Evolutionary conservation across 2,113 vertebrate species (phyloP).

Genomic region (Chinchilla lanigera): DNA sequence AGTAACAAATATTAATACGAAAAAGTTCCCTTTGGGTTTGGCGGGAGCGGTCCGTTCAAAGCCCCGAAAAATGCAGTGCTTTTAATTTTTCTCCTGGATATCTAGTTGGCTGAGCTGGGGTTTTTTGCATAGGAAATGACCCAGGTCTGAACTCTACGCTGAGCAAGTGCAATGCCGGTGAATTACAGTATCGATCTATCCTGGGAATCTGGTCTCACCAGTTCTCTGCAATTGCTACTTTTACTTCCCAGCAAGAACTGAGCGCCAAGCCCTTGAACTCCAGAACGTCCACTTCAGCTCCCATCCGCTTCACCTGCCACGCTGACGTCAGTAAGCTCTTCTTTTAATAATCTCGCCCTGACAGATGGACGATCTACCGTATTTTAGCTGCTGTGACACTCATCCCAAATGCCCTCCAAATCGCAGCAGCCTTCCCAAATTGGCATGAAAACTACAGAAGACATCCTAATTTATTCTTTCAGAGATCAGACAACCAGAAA

Average conservation of each 20-base stretch:
- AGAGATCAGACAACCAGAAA: neutral
- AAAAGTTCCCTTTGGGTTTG: neutral
- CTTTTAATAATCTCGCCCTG: conserved; percentile 15
- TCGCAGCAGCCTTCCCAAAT: neutral
- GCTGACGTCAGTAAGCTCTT: conserved; percentile 52
- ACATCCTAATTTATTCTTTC: neutral
- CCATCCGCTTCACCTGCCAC: neutral
- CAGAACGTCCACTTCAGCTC: neutral
- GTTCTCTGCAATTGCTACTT: conserved; percentile 64
- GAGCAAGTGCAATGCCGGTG: conserved; percentile 54
- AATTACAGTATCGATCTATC: conserved; percentile 69
- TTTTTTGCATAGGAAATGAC: conserved; percentile 65
- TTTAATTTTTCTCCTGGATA: neutral
- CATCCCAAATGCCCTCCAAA: neutral
- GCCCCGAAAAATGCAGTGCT: neutral
- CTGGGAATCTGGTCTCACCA: conserved; percentile 71
- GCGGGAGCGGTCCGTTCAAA: neutral
- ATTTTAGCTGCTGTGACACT: neutral
- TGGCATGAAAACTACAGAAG: accelerated
- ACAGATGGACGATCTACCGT: neutral
- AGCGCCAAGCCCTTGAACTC: neutral
- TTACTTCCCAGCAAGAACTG: neutral
- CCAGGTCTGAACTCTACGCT: conserved; percentile 68
- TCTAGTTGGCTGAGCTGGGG: neutral
- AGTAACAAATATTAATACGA: neutral